Conservation (phyloP, 2,888 invertebrate genomes). For the Chaetoderma sp. region DNA sequence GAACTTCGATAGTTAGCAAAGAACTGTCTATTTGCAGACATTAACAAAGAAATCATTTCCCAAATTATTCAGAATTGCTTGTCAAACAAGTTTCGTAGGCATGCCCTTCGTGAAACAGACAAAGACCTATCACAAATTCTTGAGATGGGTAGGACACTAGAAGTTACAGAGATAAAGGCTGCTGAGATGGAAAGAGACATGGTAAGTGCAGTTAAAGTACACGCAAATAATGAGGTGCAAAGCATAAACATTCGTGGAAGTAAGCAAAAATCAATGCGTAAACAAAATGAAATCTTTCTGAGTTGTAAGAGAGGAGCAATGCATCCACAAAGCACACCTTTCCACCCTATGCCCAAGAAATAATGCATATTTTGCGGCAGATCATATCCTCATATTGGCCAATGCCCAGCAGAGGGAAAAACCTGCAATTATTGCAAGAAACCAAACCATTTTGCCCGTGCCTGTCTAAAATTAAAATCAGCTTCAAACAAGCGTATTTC, state of each 20-base stretch:
- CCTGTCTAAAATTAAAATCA: not conserved
- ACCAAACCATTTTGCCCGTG: constrained; percentile 20
- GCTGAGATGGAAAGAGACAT: constrained; percentile 27
- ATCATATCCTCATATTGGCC: constrained; percentile 19
- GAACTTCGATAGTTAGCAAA: constrained; percentile 34
- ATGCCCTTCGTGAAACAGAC: constrained; percentile 31
- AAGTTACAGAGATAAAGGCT: constrained; percentile 31
- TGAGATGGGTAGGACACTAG: constrained; percentile 13
- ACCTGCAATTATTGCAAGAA: constrained; percentile 21
- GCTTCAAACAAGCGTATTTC: too few species aligned
- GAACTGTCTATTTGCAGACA: constrained; percentile 27
- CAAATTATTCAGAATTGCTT: constrained; percentile 38
- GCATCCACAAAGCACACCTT: too few species aligned
- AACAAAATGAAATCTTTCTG: too few species aligned
- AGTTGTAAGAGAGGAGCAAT: too few species aligned
- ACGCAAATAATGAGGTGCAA: too few species aligned
- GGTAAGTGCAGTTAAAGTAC: not conserved
- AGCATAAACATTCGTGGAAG: too few species aligned
- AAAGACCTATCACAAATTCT: constrained; percentile 11
- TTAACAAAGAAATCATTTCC: constrained; percentile 30
- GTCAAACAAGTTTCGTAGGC: constrained; percentile 32
- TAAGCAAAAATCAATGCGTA: too few species aligned
- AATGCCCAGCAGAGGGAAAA: constrained; percentile 9
- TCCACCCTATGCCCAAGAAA: too few species aligned
- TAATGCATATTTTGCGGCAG: constrained; percentile 27